Base-by-base conservation (phyloP, 2,113 vertebrate genomes). In the Eulacestoma nigropectus region DNA sequence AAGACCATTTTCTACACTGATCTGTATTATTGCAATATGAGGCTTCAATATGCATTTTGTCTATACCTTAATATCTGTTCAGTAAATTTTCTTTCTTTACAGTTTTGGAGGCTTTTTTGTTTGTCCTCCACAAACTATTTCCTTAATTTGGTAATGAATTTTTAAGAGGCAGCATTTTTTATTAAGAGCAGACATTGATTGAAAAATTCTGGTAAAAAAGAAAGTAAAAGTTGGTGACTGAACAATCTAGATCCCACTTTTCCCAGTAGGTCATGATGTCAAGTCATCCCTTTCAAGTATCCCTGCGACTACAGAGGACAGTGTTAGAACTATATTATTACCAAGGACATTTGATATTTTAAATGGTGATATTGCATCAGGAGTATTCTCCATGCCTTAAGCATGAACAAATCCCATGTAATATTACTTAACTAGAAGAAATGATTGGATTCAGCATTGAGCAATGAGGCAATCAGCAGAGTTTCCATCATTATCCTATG, bases 21-120 rank as follows among this genome's bases (percentile, higher is more conserved):
- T 30, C 15, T n/a, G 5, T 15, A 13, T 16, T 75, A 33, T 33
- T 68, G 18, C 27, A 77, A 4, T 1, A 0, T n/a, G 2, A 7
- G 9, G 5, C 7, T 83, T 23, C 35, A 68, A 25, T 7, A 19
- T 17, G 10, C 4, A 4, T 18, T 2, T 42, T 50, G 4, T 35
- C 32, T 50, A 4, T 39, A 42, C 29, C 35, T 65, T 57, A 50
- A 73, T 30, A 52, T 2, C 2, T n/a, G 17, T 44, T 52, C 41
- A 52, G 5, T 52, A 79, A 26, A 5, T 60, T 68, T 79, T 50
- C 4, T 39, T 49, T 63, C n/a, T 52, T 81, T 87, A 37, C 3
- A 41, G 15, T 22, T 91, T 81, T 86, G 27, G 11, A 64, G 16
- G 7, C 1, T 47, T 62, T 69, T 70, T 55, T 47, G 47, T 27